These are phyloP conservation scores for Pterophyllum scalare DNA, from an alignment of 2,113 vertebrate genomes.

Conservation along the genomic window DNA sequence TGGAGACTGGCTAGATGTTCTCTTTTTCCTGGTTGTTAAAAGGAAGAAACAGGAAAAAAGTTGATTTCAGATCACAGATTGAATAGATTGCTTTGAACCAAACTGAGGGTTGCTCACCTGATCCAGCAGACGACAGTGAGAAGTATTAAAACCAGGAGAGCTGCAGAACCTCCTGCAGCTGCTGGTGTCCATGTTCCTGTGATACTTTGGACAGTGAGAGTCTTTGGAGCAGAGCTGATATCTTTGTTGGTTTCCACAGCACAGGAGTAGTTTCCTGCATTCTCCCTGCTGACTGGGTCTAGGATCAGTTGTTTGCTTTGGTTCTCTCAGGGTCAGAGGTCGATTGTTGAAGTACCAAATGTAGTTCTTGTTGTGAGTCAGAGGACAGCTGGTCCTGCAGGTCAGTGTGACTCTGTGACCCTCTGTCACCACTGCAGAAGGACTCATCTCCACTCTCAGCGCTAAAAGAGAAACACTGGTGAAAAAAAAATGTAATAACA, in stretches of 20 bases:
- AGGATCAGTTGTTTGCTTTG: no score
- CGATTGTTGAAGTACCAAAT: no score
- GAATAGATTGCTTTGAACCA: no score
- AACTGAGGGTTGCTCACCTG: not conserved
- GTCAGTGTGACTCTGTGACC: constrained; percentile 48
- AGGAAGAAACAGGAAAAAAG: not conserved
- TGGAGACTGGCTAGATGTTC: not conserved
- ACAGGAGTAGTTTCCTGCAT: constrained; percentile 15
- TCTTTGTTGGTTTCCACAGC: not conserved
- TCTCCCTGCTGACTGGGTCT: no score
- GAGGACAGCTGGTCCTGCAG: constrained; percentile 46
- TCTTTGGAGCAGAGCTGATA: not conserved
- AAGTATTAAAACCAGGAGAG: not conserved
- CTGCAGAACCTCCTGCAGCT: not conserved
- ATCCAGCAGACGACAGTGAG: not conserved
- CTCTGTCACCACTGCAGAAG: constrained; percentile 13
- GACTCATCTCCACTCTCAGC: not conserved
- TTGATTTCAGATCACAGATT: not conserved
- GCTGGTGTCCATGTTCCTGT: not conserved
- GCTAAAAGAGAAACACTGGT: not conserved
- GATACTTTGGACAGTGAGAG: no score
- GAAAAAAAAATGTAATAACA: no score
- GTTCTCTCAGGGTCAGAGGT: no score
- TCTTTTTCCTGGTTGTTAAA: not conserved
- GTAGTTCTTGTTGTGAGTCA: no score